Percentiles rank a stretch among this genome's conserved stretches.
Conservation (phyloP, 2,797 vertebrate genomes). For the Eleutherodactylus coqui region DNA sequence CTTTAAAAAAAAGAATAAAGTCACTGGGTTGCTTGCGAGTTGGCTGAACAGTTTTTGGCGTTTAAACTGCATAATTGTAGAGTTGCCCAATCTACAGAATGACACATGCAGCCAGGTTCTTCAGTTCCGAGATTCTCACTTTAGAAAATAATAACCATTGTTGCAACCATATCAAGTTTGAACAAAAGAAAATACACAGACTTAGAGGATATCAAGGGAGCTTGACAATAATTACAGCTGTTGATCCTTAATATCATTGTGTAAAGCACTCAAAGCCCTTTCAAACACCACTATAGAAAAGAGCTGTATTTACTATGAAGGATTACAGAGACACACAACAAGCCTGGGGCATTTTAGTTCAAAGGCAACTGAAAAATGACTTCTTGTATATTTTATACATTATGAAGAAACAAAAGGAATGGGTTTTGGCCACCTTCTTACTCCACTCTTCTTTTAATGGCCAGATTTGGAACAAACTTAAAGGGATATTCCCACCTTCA, state of each 20-base stretch:
- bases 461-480: not conserved
- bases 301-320: conserved; percentile 24
- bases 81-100: not conserved
- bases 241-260: conserved; percentile 39
- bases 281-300: conserved; percentile 22
- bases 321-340: conserved; percentile 9
- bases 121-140: not conserved
- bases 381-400: not conserved
- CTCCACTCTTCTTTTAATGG: not conserved
- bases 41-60: not conserved
- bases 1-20: not conserved
- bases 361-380: conserved; percentile 2
- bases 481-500: too few relatives aligned
- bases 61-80: not conserved
- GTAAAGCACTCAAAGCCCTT: conserved; percentile 36
- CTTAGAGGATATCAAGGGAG: conserved; percentile 22
- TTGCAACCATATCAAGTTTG: not conserved
- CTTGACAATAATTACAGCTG: conserved; percentile 43
- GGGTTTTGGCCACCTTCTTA: not conserved
- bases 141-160: conserved; percentile 27
- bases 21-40: not conserved
- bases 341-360: conserved; percentile 5
- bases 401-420: not conserved
- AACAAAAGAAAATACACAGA: conserved; percentile 24
- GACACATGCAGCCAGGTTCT: not conserved